Conservation (phyloP, 2,797 vertebrate species). For the Menidia menidia region DNA sequence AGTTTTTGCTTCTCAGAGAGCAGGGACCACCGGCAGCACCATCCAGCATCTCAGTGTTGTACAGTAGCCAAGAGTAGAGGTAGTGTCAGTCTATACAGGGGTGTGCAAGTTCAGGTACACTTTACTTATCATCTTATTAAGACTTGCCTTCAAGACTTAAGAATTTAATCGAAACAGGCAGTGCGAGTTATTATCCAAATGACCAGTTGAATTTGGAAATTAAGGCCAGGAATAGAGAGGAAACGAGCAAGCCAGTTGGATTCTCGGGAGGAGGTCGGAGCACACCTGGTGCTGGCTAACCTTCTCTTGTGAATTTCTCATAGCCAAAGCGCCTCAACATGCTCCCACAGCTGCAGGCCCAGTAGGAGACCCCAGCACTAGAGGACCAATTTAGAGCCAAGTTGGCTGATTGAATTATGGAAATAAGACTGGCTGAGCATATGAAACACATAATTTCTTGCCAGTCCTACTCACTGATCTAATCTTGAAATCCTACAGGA, state of each 20-base stretch:
- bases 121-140: constrained; percentile 70
- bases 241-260: constrained; percentile 50
- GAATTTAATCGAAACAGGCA: constrained; percentile 47
- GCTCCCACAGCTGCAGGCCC: constrained; percentile 66
- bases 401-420: constrained; percentile 56
- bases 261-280: constrained; percentile 47
- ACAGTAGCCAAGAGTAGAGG: constrained; percentile 50
- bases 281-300: constrained; percentile 68
- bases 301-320: constrained; percentile 48
- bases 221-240: constrained; percentile 41
- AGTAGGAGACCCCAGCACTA: constrained; percentile 54
- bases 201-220: constrained; percentile 70
- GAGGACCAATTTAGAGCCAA: constrained; percentile 67
- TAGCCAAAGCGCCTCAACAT: constrained; percentile 47
- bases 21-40: constrained; percentile 30
- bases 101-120: constrained; percentile 52
- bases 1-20: constrained; percentile 53
- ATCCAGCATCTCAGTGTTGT: constrained; percentile 49
- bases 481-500: constrained; percentile 62
- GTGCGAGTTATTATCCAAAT: constrained; percentile 66
- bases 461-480: constrained; percentile 57
- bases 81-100: constrained; percentile 49
- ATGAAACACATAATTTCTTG: constrained; percentile 63
- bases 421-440: constrained; percentile 57
- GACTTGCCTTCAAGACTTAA: constrained; percentile 51